Percentiles rank a stretch among this genome's conserved stretches.
Conservation (phyloP, 1,140 invertebrate genomes). For the Drosophila melanica region DNA sequence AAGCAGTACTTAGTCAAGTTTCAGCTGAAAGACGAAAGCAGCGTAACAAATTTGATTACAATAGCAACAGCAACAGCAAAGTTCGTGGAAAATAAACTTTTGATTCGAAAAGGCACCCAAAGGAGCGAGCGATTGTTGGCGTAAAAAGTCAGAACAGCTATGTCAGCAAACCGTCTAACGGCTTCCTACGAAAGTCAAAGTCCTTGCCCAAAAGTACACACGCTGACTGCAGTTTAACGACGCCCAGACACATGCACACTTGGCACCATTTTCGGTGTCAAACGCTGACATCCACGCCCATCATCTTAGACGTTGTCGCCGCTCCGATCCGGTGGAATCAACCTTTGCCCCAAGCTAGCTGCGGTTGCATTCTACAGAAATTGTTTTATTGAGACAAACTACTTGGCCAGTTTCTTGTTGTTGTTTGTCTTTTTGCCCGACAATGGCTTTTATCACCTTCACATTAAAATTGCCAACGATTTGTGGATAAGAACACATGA, state of each 20-base stretch:
- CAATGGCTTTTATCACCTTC: slow-evolving; percentile 27
- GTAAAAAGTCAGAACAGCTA: slow-evolving; percentile 44
- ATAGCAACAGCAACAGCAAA: slow-evolving; percentile 43
- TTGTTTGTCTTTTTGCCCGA: slow-evolving; percentile 17
- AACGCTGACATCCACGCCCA: slow-evolving; percentile 7
- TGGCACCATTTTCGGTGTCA: slow-evolving; percentile 3
- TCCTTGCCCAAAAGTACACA: not conserved
- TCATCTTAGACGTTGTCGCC: slow-evolving; percentile 31
- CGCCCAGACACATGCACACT: slow-evolving; percentile 36
- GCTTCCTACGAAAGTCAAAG: not conserved
- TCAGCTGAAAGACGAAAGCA: slow-evolving; percentile 41
- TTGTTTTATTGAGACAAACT: slow-evolving; percentile 8
- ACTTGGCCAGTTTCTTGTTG: slow-evolving; percentile 24
- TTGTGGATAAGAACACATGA: not conserved
- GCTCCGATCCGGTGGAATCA: slow-evolving; percentile 13
- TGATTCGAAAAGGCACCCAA: slow-evolving; percentile 50
- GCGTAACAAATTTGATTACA: slow-evolving; percentile 79
- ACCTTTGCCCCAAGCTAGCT: slow-evolving; percentile 26
- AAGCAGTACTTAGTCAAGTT: slow-evolving; percentile 28
- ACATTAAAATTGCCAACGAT: slow-evolving; percentile 43
- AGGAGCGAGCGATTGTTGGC: slow-evolving; percentile 44
- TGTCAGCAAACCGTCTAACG: slow-evolving; percentile 50
- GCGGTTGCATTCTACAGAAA: slow-evolving; percentile 23
- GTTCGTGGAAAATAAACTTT: not conserved
- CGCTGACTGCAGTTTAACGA: slow-evolving; percentile 51